Percentiles rank a stretch among this genome's conserved stretches.
These are phyloP conservation scores for Trichomycterus rosablanca DNA, from an alignment of 2,113 vertebrate species.

Conservation along the genomic window DNA sequence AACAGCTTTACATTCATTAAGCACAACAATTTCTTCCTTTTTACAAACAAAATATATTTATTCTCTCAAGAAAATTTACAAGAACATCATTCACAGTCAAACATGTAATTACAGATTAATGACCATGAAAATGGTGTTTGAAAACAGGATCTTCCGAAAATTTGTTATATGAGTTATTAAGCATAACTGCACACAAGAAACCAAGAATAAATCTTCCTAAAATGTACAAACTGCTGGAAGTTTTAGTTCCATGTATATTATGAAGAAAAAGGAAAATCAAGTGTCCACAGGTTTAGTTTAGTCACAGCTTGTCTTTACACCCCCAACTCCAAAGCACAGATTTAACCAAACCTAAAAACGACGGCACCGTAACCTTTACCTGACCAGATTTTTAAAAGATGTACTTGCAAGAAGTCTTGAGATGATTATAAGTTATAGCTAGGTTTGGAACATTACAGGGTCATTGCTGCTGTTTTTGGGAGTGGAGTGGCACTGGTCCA, in stretches of 20 bases:
- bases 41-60: conserved; percentile 38
- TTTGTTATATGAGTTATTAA: too few relatives aligned
- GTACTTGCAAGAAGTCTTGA: conserved; percentile 6
- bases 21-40: neutral
- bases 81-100: conserved; percentile 17
- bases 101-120: neutral
- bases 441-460: neutral
- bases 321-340: too few relatives aligned
- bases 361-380: neutral
- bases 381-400: conserved; percentile 3
- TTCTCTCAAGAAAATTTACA: conserved; percentile 24
- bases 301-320: too few relatives aligned
- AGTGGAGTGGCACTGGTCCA: conserved; percentile 8
- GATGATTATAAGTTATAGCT: conserved; percentile 2
- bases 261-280: too few relatives aligned
- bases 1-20: too few relatives aligned
- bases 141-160: neutral
- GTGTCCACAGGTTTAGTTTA: too few relatives aligned
- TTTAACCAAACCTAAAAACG: too few relatives aligned
- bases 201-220: too few relatives aligned
- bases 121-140: too few relatives aligned
- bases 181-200: too few relatives aligned
- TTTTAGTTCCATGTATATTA: too few relatives aligned
- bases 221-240: too few relatives aligned
- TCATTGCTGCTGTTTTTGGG: conserved; percentile 11